Percentiles rank a stretch among this genome's conserved stretches.
Evolutionary conservation across 2,113 vertebrate genomes (phyloP).

Genomic region (Callionymus lyra): DNA sequence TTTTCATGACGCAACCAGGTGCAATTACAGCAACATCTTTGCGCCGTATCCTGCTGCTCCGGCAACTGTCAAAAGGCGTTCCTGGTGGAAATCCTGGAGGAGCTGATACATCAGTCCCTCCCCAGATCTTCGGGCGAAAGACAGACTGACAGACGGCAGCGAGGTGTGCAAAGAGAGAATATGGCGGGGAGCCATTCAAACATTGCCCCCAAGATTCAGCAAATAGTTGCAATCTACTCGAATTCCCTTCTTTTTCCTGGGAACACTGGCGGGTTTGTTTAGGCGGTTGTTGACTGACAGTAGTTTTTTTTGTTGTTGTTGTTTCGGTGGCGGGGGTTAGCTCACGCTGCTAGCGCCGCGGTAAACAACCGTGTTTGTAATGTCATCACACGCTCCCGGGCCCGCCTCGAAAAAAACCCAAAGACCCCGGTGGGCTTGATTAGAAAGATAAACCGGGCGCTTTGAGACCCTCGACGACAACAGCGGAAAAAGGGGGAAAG

Average conservation of each 20-base stretch:
- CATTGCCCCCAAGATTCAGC: constrained; percentile 48
- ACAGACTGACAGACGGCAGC: constrained; percentile 58
- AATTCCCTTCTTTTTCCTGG: constrained; percentile 40
- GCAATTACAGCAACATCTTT: constrained; percentile 77
- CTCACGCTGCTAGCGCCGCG: constrained; percentile 25
- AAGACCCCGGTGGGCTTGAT: constrained; percentile 67
- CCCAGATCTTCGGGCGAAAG: constrained; percentile 52
- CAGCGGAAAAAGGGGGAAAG: constrained; percentile 22
- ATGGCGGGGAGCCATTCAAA: constrained; percentile 49
- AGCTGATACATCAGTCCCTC: constrained; percentile 69
- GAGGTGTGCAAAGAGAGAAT: constrained; percentile 33
- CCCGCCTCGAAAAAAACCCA: constrained; percentile 40
- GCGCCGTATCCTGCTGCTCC: constrained; percentile 64
- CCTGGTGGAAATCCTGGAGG: constrained; percentile 61
- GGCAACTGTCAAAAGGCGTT: constrained; percentile 71
- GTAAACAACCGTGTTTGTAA: constrained; percentile 59
- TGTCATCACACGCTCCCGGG: constrained; percentile 43
- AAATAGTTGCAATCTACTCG: constrained; percentile 53
- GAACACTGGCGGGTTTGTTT: constrained; percentile 46
- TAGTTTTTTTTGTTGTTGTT: constrained; percentile 55
- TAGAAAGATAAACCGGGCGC: constrained; percentile 65
- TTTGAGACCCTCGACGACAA: constrained; percentile 55
- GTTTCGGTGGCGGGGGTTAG: constrained; percentile 23
- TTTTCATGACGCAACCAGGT: constrained; percentile 77
- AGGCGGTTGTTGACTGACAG: constrained; percentile 53